Evolutionary conservation across 2,797 vertebrate species (phyloP), one percentile per base, ranked within the genome.

Genomic region (Anolis apletophallus): DNA sequence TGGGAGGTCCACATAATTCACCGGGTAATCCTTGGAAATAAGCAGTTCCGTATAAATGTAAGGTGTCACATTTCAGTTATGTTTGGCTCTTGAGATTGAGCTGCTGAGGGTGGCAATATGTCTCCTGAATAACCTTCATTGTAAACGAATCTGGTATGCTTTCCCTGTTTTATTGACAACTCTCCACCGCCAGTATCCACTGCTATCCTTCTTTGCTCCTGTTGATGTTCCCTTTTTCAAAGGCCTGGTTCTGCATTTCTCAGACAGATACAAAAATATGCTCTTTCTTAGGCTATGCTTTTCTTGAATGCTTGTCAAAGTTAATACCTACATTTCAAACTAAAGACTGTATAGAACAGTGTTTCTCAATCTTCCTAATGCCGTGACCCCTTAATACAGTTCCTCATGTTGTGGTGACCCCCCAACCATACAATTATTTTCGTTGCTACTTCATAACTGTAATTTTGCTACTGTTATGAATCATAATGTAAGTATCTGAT

Each of bases 221-320:
- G 46, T 86, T 46, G 68, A 82, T 87, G 69, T 29, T 3, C 0
- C 13, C 83, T 85, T 69, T 40, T 78, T 88, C 73, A 86, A 73
- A 85, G 61, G 14, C n/a, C 55, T 40, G 73, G 2, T 79, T 86
- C 52, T 5, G n/a, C 12, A 2, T 36, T 17, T 64, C 34, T 83
- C 54, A 64, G 74, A 73, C 19, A 73, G 74, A 82, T 7, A 46
- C 67, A 7, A 76, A 84, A 84, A 74, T 81, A 86, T 36, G 54
- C 16, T 81, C 40, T 68, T 75, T 81, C 12, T 19, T 73, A 67
- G 74, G 6, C 77, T 71, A 0, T 79, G 16, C 80, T 67, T 90
- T 0, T 0, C 61, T 93, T 55, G 57, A 46, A n/a, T 69, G 84
- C 59, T 40, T 88, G 67, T 34, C 23, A 40, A 69, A 73, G 74